Percentiles rank a stretch among this genome's conserved stretches.
Conservation (phyloP, 30 jellyfish, hydroid and myxozoan species). For the Turritopsis rubra region DNA sequence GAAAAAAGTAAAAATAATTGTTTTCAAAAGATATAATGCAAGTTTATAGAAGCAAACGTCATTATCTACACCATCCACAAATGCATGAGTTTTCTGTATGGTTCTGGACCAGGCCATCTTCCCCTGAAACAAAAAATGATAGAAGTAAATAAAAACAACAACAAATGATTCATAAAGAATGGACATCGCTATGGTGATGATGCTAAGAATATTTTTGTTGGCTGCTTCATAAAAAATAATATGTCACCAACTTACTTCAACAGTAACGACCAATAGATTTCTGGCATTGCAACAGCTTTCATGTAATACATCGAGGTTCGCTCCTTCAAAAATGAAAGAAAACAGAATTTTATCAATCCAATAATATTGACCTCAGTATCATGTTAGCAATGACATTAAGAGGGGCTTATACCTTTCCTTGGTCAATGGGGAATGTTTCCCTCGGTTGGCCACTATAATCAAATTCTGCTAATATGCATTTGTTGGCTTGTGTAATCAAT, state of each 20-base stretch:
- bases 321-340: conserved; percentile 45
- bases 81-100: conserved; percentile 44
- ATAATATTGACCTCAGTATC: neutral
- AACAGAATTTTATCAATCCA: neutral
- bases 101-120: conserved; percentile 83
- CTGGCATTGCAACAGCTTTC: conserved; percentile 86
- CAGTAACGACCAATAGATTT: conserved; percentile 57
- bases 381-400: neutral
- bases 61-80: conserved; percentile 36
- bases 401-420: conserved; percentile 47
- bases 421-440: conserved; percentile 93
- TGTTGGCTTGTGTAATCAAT: conserved; percentile 55
- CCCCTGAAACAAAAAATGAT: conserved; percentile 43
- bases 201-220: no score
- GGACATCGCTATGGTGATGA: no score
- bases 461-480: conserved; percentile 84
- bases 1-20: neutral
- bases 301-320: conserved; percentile 51
- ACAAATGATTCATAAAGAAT: no score
- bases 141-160: neutral
- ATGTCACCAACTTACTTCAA: conserved; percentile 75
- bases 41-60: neutral
- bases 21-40: neutral
- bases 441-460: conserved; percentile 56
- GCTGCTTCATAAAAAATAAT: no score